Evolutionary conservation across 2,113 vertebrate species (phyloP), one percentile per base, ranked within the genome.

Genomic region (Helogale parvula): DNA sequence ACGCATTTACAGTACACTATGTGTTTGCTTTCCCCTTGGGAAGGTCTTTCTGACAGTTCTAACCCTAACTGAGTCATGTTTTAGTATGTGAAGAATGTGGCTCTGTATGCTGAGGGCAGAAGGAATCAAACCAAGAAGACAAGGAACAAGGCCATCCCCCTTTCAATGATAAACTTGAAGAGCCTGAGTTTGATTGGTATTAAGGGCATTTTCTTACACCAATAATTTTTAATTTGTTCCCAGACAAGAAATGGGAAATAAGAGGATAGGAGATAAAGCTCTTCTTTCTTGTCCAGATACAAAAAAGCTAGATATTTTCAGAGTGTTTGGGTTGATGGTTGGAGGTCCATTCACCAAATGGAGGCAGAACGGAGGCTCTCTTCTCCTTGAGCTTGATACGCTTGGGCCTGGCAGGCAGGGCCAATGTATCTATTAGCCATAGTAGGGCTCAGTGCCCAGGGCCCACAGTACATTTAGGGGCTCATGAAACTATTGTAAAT

Each of bases 391-490:
- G 3, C 16, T 79, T 83, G 21, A 16, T 14, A 17, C 50, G 29
- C 9, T 33, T 63, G 74, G 52, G 31, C 6, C 71, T 71, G 71
- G 54, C 19, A 68, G 65, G 54, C 19, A 68, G 23, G 7, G 12
- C 50, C 0, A 0, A 3, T 71, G 38, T 63, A 12, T 31, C 29
- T 25, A 15, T 60, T 33, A 66, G 11, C 14, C 47, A 23, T 19
- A 17, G 57, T 9, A 88, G 47, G 47, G 14, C 50, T 60, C 33
- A 71, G 54, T 74, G 13, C 9, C 41, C 33, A 50, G 15, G 17
- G 31, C 25, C 72, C 57, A 45, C 1, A 19, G 52, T 29, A 76
- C 27, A 65, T 69, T 88, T 50, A 81, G 19, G 69, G 31, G 12
- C 11, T 77, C 74, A 85, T 0, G 4, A 90, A 88, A 88, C 60